Evolutionary conservation across 1,140 invertebrate genomes (phyloP), one percentile per base, ranked within the genome.

Genomic region (Papilio dardanus): DNA sequence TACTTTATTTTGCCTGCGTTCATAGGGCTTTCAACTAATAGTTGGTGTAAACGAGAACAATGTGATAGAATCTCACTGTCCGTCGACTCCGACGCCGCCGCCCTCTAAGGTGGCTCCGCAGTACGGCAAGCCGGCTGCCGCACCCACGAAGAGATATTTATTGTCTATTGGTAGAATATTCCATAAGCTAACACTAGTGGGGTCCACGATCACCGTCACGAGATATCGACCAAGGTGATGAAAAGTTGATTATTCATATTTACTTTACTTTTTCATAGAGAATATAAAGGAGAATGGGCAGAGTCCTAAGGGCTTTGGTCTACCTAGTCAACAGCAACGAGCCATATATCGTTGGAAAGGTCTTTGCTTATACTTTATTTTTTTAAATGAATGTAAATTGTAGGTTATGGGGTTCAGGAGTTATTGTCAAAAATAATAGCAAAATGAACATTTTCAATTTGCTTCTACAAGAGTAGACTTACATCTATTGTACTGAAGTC

Each of bases 151-250:
- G 81, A 96, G 97, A 80, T 98, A 96, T 89, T 94, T 97, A 73
- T 92, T 99, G 1, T 99, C 98, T 76, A 99, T 99, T 83, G 99
- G 98, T 0, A 94, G 98, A 76, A 97, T 99, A 84, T 99, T 99
- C 94, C 99, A 99, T 89, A 97, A 97, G 88, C 96, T 99, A 77
- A 96, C 96, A 0, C 89, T 99, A 0, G 95, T 95, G 35, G 98
- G 96, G 14, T 97, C 97, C 65, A 97, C 96, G 40, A 99, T 99
- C 82, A 98, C 97, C 6, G 98, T 99, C 3, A 99, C 97, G 0
- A 95, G 98, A 88, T 99, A 99, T 86, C 95, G 97, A 83, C 98
- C 98, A 58, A 96, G 97, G 97, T 98, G 93, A 93, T 83, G 81
- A 68, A 78, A 10, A n/a, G 5, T 62, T 14, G 16, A 37, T 54